Conservation (phyloP, 2,113 vertebrate genomes). For the Elgaria multicarinata region DNA sequence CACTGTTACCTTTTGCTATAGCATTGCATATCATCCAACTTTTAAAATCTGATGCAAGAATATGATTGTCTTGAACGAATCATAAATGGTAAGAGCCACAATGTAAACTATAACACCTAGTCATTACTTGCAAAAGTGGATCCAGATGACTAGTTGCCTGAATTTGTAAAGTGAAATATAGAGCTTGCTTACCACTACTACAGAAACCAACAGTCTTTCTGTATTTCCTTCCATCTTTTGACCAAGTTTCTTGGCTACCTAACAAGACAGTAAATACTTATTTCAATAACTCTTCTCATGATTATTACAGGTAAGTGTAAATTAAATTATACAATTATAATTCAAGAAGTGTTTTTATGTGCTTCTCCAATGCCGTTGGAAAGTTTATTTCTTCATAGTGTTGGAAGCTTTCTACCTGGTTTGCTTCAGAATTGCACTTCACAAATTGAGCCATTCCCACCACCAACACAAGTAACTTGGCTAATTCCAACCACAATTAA, state of each 20-base stretch:
- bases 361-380: neutral
- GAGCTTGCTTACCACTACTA: conserved; percentile 81
- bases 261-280: neutral
- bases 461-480: neutral
- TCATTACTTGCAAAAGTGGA: neutral
- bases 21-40: neutral
- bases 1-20: neutral
- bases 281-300: accelerated
- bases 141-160: conserved; percentile 4
- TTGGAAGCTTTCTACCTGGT: neutral
- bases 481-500: neutral
- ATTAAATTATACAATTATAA: neutral
- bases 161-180: neutral
- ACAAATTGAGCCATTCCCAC: neutral
- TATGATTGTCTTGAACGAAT: neutral
- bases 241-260: conserved; percentile 80
- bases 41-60: conserved; percentile 6
- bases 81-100: neutral
- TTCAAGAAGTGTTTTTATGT: neutral
- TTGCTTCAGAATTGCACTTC: neutral
- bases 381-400: neutral
- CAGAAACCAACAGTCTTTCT: conserved; percentile 87
- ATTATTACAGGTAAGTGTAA: neutral
- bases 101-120: neutral
- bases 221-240: conserved; percentile 73